Conservation (phyloP, 2,888 invertebrate species). For the Conus canariensis region DNA sequence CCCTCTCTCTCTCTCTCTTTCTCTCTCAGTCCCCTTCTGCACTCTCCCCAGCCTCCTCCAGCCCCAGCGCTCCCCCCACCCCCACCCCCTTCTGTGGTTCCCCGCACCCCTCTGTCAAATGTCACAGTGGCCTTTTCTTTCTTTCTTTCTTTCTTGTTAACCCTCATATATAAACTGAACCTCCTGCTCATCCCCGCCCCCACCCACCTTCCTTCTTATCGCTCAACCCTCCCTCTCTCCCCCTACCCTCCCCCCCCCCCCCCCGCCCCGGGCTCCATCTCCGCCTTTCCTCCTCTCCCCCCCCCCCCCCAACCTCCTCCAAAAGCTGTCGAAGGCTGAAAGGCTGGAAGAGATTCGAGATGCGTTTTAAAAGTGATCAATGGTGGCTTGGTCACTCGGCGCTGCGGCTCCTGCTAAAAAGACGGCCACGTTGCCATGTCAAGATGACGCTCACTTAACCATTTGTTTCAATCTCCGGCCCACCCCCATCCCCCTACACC, state of each 20-base stretch:
- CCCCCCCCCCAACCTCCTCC: background rate
- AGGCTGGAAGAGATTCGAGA: background rate
- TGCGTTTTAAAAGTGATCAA: conserved; percentile 23
- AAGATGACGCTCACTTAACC: background rate
- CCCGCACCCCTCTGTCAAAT: no score
- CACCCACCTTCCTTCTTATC: background rate
- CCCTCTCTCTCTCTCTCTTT: no score
- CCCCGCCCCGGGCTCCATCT: background rate
- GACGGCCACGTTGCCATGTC: no score
- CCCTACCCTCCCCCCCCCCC: background rate
- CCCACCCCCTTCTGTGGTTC: no score
- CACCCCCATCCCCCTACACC: no score
- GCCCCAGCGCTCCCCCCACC: no score
- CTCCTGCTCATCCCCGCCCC: background rate
- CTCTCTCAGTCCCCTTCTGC: no score
- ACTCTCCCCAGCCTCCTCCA: no score
- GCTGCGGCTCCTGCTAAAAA: background rate
- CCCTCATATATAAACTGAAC: no score
- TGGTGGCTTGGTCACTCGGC: background rate
- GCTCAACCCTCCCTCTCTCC: background rate
- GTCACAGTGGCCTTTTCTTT: no score
- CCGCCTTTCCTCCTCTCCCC: background rate
- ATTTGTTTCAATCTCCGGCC: background rate
- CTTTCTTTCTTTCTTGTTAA: no score
- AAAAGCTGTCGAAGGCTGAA: background rate